Base-by-base conservation (phyloP, 2,888 invertebrate species). In the Phaonia tiefii region DNA sequence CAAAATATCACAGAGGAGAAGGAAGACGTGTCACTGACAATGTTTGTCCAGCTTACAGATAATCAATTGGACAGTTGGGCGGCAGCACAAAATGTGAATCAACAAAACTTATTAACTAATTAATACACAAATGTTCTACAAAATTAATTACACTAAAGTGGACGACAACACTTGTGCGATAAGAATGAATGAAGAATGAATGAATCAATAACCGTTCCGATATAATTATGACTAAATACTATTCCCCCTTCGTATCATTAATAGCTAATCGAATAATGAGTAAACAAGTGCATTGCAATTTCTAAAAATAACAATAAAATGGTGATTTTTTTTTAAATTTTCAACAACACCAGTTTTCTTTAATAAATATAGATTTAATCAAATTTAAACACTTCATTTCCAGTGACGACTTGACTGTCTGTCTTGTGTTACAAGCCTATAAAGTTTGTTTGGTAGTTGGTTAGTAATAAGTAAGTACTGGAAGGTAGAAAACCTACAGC, bases 91-190 rank as follows among this genome's bases (percentile, higher is more conserved):
- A 25, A 22, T 65, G 66, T 49, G 15, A 46, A 66, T 31, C 46
- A 31, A n/a, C 66, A 46, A 10, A 17, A 20, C 39, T 66, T 26
- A 66, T 13, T 15, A 66, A 66, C 66, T 26, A 46, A 66, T 66
- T 66, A 66, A 49, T 49, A 25, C 25, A 66, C 15, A 66, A 60
- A 37, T 17, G 39, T 60, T 60, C 7, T 26, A 56, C 26, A 11
- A 60, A 60, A 60, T 39, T 60, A 60, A 60, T 60, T 60, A 17
- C n/a, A 39, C 39, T 22, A 13, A 17, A 54, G 15, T 56, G 56
- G 56, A n/a, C 54, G 26, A 22, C 8, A 31, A 54, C 51, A 22
- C 8, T 31, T 26, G 58, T 37, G 17, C 37, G 60, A 60, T 60
- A 60, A 60, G 60, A 39, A 15, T 37, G 58, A 60, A 26, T 2